These are phyloP conservation scores for Acheta domesticus DNA, from an alignment of 2,888 invertebrate species.

Conservation along the genomic window DNA sequence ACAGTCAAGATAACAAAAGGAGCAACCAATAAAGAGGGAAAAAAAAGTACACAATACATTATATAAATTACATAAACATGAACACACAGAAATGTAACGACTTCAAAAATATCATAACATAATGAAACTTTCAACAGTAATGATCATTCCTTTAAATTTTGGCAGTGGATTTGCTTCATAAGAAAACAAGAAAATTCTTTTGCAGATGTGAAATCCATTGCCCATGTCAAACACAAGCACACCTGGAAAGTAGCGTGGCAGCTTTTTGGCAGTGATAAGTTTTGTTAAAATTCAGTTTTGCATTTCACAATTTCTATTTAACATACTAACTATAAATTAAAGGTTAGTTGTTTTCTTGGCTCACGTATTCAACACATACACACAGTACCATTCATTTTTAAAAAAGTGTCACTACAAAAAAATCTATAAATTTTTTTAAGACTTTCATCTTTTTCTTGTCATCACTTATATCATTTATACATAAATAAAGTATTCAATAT, in stretches of 20 bases:
- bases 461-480: constrained; percentile 11
- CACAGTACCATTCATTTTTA: constrained; percentile 8
- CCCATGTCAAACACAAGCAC: constrained; percentile 18
- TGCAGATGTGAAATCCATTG: not conserved
- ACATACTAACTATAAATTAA: not conserved
- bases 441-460: constrained; percentile 12
- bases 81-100: constrained; percentile 27
- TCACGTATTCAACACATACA: not conserved
- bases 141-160: not conserved
- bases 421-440: constrained; percentile 22
- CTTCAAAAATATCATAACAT: constrained; percentile 20
- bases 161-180: constrained; percentile 11
- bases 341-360: constrained; percentile 9
- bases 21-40: not conserved
- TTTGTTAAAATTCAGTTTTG: constrained; percentile 1
- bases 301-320: constrained; percentile 10
- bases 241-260: not conserved
- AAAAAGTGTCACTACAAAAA: constrained; percentile 3
- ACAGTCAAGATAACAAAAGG: constrained; percentile 7
- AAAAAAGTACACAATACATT: not conserved
- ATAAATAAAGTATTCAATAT: constrained; percentile 21
- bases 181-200: not conserved
- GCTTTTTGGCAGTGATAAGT: constrained; percentile 8
- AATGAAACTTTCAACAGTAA: not conserved
- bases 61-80: constrained; percentile 18